These are phyloP conservation scores for Cosmia trapezina DNA, from an alignment of 2,888 invertebrate genomes.

Conservation along the genomic window DNA sequence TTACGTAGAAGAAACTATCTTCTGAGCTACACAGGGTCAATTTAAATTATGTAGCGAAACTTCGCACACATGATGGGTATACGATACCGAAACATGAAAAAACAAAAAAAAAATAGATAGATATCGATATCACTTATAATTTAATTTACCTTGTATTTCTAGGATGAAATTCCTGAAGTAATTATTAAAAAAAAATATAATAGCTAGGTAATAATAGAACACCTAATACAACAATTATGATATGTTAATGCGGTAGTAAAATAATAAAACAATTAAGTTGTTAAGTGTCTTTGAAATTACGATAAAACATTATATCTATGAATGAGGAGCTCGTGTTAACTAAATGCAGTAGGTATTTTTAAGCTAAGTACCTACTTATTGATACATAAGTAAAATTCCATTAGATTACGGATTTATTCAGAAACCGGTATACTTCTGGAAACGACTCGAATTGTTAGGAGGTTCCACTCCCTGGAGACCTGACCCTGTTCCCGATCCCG, in stretches of 20 bases:
- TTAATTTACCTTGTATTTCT: background rate
- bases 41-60: background rate
- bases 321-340: background rate
- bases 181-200: too few species aligned
- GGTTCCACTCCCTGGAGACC: too few species aligned
- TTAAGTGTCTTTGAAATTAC: slow-evolving; percentile 9
- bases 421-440: too few species aligned
- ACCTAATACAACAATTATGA: too few species aligned
- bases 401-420: too few species aligned
- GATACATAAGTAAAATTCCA: too few species aligned
- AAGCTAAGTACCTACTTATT: too few species aligned
- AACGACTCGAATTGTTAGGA: too few species aligned
- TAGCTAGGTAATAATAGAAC: too few species aligned
- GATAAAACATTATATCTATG: slow-evolving; percentile 8
- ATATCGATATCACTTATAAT: background rate
- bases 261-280: slow-evolving; percentile 11
- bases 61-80: too few species aligned
- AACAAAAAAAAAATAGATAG: background rate
- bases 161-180: background rate
- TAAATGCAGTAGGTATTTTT: background rate
- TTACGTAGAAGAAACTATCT: background rate
- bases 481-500: too few species aligned
- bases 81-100: too few species aligned
- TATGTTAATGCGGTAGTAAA: slow-evolving; percentile 12
- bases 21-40: background rate